Evolutionary conservation across 2,888 invertebrate species (phyloP).

Genomic region (Pachymerium ferrugineum): DNA sequence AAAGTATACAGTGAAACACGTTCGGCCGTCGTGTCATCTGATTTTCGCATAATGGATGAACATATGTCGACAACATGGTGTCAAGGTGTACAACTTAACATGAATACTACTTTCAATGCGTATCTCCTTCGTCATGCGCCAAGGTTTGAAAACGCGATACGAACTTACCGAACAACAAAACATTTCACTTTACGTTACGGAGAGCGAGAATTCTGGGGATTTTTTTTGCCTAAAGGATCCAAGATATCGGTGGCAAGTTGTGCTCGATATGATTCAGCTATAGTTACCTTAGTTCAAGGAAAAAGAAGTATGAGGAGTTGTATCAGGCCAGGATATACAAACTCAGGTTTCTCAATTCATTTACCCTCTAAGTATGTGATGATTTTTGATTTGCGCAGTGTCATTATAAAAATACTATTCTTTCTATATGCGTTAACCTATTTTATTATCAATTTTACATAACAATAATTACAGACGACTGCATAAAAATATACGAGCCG

Average conservation of each 20-base stretch:
- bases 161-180: conserved; percentile 63
- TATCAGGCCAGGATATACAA: conserved; percentile 23
- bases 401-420: too few species aligned
- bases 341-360: background rate
- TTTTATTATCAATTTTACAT: too few species aligned
- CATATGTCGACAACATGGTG: conserved; percentile 74
- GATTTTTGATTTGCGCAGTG: too few species aligned
- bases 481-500: too few species aligned
- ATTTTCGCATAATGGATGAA: conserved; percentile 67
- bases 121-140: conserved; percentile 61
- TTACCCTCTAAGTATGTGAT: background rate
- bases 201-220: conserved; percentile 75
- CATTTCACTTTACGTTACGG: conserved; percentile 66
- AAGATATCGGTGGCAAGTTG: conserved; percentile 69
- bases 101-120: conserved; percentile 70
- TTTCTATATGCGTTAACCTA: too few species aligned
- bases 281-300: conserved; percentile 33
- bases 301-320: conserved; percentile 33
- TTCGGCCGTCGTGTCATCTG: conserved; percentile 68
- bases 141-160: conserved; percentile 54
- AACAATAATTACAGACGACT: too few species aligned
- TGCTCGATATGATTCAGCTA: conserved; percentile 46
- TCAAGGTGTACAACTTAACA: conserved; percentile 54
- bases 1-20: conserved; percentile 59
- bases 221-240: conserved; percentile 60